Base-by-base conservation (phyloP, 2,888 invertebrate species). In the Nephrotoma guestfalica region DNA sequence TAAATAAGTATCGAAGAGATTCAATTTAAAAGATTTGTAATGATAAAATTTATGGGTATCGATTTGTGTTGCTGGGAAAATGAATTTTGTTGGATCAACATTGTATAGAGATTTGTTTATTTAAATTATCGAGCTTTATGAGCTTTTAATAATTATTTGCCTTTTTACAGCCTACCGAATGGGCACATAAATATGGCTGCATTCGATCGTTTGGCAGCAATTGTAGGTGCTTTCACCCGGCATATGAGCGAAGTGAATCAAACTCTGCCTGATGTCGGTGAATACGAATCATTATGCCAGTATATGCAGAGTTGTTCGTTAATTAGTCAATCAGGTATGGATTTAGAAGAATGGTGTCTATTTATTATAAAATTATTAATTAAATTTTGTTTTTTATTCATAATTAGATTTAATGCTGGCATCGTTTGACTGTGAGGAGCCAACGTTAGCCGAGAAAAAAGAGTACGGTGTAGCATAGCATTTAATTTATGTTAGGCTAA, bases 121-220 rank as follows among this genome's bases (percentile, higher is more conserved):
- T 15, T 51, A 83, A 86, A 86, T 87, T 86, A 18, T 86, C 15
- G 30, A 30, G 4, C 47, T 6, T 7, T 51, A 51, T 5, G 15
- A 51, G 51, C 51, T 51, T 51, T 43, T 43, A 43, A 9, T 86
- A 40, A 86, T 83, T 87, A 30, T 88, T 88, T 88, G 88, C 88
- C 88, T 87, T 51, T 51, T 51, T 1, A 2, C 51, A 95, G 95
- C 89, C 93, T 96, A 89, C 95, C 96, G 87, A 96, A 96, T 92
- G 96, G 96, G 87, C 96, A 96, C 92, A 95, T 97, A 89, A 96
- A 97, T 92, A 96, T 96, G 90, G 95, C 89, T 88, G 91, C 91
- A 88, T 91, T 91, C 89, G 90, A 91, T 90, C 90, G 91, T 18
- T 90, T 91, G 89, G 91, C 91, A 86, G 91, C 91, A 87, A 91